Evolutionary conservation across 2,797 vertebrate genomes (phyloP).

Genomic region (Hemibagrus guttatus): DNA sequence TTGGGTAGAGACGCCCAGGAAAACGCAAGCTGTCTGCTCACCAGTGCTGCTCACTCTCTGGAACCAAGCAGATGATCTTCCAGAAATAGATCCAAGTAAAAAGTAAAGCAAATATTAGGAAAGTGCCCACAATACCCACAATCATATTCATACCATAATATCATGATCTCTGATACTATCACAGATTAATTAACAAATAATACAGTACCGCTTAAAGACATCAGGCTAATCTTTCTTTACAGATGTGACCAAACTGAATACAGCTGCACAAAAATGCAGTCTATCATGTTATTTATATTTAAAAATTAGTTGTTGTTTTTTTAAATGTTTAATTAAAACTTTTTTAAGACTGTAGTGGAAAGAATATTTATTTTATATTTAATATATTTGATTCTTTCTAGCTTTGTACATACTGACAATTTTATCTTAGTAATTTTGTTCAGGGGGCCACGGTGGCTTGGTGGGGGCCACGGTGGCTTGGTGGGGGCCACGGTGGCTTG

Average conservation of each 20-base stretch:
- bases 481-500: no score
- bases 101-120: background rate
- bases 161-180: background rate
- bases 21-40: constrained; percentile 13
- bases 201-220: background rate
- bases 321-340: background rate
- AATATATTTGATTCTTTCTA: background rate
- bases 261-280: background rate
- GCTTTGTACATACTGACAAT: background rate
- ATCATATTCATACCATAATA: background rate
- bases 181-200: background rate
- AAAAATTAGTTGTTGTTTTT: no score
- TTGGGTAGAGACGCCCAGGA: background rate
- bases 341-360: background rate
- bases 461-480: no score
- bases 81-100: background rate
- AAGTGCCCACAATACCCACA: background rate
- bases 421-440: background rate
- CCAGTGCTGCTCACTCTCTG: background rate
- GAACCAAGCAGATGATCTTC: constrained; percentile 28
- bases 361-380: background rate
- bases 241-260: background rate
- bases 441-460: no score
- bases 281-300: background rate
- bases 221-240: background rate